A percentile compares a stretch with the other conserved stretches of the same genome.
Evolutionary conservation across 1,140 invertebrate genomes (phyloP).

Genomic region (Trichomalopsis sarcophagae): DNA sequence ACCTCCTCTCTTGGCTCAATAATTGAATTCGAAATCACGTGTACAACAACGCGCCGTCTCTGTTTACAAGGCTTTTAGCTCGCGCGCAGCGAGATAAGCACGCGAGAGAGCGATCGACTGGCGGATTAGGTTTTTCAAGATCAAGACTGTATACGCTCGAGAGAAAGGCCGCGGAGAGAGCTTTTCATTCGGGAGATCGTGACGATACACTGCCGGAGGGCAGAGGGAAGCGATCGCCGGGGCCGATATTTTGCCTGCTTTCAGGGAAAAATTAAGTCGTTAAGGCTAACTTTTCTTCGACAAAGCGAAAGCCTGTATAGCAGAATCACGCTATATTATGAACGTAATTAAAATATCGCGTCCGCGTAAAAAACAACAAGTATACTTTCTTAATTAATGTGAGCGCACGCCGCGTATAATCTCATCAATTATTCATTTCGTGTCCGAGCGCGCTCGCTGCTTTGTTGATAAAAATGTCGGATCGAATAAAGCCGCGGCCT

Average conservation of each 20-base stretch:
- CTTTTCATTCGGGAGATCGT: conserved; percentile 3
- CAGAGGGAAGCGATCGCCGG: not conserved
- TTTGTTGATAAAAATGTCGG: conserved; percentile 32
- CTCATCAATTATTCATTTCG: conserved; percentile 31
- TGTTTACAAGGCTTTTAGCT: conserved; percentile 26
- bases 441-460: not conserved
- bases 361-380: not conserved
- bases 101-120: conserved; percentile 7
- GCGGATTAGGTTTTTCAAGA: conserved; percentile 16
- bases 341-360: not conserved
- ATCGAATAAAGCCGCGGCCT: not conserved
- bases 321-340: not conserved
- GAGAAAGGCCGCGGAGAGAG: not conserved
- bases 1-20: not conserved
- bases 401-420: not conserved
- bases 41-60: not conserved
- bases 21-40: conserved; percentile 11
- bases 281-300: conserved; percentile 7
- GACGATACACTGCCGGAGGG: not conserved
- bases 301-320: not conserved
- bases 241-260: not conserved
- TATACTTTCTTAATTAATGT: conserved; percentile 23
- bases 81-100: not conserved
- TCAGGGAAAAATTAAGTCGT: conserved; percentile 23
- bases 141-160: not conserved